Base-by-base conservation (phyloP, 2,113 vertebrate species). In the Corynorhinus townsendii region DNA sequence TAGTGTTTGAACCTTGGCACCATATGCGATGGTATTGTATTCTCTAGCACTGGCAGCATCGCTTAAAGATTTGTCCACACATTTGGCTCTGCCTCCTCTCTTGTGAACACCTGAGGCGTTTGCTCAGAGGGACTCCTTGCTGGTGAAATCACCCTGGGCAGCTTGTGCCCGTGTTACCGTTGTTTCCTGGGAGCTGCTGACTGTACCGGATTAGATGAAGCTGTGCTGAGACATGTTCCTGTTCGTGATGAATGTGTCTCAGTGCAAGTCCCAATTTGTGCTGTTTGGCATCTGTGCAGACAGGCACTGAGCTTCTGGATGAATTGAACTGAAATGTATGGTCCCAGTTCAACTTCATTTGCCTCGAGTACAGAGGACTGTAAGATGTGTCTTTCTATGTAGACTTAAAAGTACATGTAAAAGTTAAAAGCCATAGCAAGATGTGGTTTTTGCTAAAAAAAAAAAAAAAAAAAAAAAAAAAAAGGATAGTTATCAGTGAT, bases 201-300 rank as follows among this genome's bases (percentile, higher is more conserved):
- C 19, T 20, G 2, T 7, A n/a, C 40, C 56, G n/a, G 26, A 56
- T 59, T 33, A 71, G 69, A 26, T 1, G 43, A 40, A n/a, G 40
- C 6, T 56, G 77, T 45, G 64, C 59, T 54, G 10, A 19, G 54
- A 45, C 93, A 43, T 45, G 91, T 84, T 64, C n/a, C 86, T n/a
- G 35, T n/a, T 16, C 8, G 3, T 56, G 66, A 79, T 72, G 84
- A 82, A 85, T 35, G 52, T 62, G 87, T 69, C 82, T 66, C 19
- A 0, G 62, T 80, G 72, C 96, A 91, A 87, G 93, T 85, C 59
- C 84, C 66, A 33, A 24, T 95, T 72, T 90, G 89, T 68, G 66
- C 89, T 73, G 24, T 20, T 86, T 89, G 62, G 80, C 87, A 71
- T 30, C 87, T 89, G 84, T 62, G 89, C 79, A 89, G 52, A 75